phyloP scores from a whole-genome alignment of 2,888 invertebrate genomes.

The Ophioninae sp. region DNA sequence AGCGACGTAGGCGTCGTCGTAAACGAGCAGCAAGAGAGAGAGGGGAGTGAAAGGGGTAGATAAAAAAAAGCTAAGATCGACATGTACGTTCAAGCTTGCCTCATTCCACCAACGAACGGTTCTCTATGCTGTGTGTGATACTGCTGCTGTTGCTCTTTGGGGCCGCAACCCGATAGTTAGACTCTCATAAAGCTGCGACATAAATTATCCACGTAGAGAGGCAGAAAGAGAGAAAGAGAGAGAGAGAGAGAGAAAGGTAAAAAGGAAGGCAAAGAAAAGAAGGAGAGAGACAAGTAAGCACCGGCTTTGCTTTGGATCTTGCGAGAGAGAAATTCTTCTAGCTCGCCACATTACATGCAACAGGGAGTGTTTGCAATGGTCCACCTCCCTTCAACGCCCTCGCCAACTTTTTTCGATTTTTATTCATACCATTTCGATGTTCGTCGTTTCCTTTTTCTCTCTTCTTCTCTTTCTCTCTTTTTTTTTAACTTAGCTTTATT shows the following conservation, averaged over 20 bases:
- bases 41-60: conserved; percentile 12
- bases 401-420: conserved; percentile 68
- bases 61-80: conserved; percentile 25
- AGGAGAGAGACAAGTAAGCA: conserved; percentile 34
- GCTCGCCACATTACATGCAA: conserved; percentile 67
- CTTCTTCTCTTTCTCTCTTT: conserved; percentile 42
- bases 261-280: conserved; percentile 3
- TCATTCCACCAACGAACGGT: conserved; percentile 30
- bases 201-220: conserved; percentile 75
- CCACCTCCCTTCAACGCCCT: conserved; percentile 82
- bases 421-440: conserved; percentile 50
- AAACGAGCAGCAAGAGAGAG: conserved; percentile 21
- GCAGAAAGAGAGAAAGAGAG: conserved; percentile 9
- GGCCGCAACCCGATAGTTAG: conserved; percentile 79
- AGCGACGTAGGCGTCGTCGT: conserved; percentile 52
- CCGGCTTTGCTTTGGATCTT: conserved; percentile 54
- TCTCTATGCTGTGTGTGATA: conserved; percentile 46
- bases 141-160: conserved; percentile 65
- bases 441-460: conserved; percentile 24
- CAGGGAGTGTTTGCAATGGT: conserved; percentile 80
- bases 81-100: conserved; percentile 32
- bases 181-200: conserved; percentile 79
- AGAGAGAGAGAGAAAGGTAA: conserved; percentile 17
- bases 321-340: conserved; percentile 34
- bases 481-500: conserved; percentile 26